phyloP scores from a whole-genome alignment of 2,888 invertebrate species.

The Thecophora atra region DNA sequence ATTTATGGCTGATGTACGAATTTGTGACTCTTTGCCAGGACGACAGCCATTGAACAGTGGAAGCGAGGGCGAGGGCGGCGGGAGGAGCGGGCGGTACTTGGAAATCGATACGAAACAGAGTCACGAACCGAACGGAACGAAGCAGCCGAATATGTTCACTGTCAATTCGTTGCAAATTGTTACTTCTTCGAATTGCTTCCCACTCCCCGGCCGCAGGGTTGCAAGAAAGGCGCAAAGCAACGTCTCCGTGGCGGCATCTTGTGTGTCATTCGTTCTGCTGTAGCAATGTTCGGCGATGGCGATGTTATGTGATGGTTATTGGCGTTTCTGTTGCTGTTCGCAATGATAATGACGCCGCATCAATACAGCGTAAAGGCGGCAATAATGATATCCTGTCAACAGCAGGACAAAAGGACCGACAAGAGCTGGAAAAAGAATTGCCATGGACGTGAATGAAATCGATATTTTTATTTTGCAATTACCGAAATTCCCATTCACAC shows the following conservation, averaged over 20 bases:
- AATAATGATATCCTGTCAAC: constrained; percentile 63
- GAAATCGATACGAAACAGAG: constrained; percentile 63
- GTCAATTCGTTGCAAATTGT: constrained; percentile 28
- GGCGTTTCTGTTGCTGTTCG: constrained; percentile 40
- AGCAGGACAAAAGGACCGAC: constrained; percentile 47
- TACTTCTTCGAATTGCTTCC: not conserved
- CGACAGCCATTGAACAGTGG: not conserved
- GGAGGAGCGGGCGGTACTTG: constrained; percentile 44
- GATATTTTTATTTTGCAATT: constrained; percentile 29
- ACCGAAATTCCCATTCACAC: not conserved
- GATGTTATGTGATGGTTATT: constrained; percentile 33
- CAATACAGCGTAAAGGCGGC: constrained; percentile 58
- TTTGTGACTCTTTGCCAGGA: constrained; percentile 47
- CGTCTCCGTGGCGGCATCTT: constrained; percentile 47
- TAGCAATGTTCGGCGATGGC: constrained; percentile 30
- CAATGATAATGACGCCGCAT: constrained; percentile 46
- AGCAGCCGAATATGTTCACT: not conserved
- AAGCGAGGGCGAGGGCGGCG: constrained; percentile 1
- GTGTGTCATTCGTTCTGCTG: constrained; percentile 48
- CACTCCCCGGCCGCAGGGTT: not conserved
- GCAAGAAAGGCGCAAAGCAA: constrained; percentile 35
- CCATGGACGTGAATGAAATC: constrained; percentile 1
- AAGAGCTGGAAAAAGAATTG: constrained; percentile 10
- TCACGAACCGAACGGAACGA: not conserved
- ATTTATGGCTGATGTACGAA: constrained; percentile 53